phyloP scores from a whole-genome alignment of 2,113 vertebrate genomes.

The Strigops habroptila region DNA sequence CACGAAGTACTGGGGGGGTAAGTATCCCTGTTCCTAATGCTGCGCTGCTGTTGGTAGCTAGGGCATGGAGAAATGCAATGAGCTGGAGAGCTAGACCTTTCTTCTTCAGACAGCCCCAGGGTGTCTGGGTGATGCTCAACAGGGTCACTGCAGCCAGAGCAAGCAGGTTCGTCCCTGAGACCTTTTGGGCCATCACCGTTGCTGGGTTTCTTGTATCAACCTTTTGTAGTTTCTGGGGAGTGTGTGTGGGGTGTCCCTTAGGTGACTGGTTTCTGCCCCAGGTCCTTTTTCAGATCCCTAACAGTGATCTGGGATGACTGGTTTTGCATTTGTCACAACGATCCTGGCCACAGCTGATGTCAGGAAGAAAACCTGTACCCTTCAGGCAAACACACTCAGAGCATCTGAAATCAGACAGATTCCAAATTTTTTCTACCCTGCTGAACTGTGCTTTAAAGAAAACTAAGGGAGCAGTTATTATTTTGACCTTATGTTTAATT shows the following conservation, averaged over 20 bases:
- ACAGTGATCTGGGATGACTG: not conserved
- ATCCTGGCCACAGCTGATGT: not conserved
- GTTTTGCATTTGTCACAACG: not conserved
- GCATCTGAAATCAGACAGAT: not conserved
- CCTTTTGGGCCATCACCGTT: not conserved
- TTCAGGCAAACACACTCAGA: not conserved
- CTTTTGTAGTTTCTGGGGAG: not conserved
- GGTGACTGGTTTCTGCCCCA: not conserved
- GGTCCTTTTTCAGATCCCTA: not conserved
- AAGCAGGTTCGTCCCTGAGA: not conserved
- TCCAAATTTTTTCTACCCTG: not conserved
- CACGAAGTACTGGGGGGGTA: constrained; percentile 84
- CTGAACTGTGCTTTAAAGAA: not conserved
- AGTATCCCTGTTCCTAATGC: constrained; percentile 4
- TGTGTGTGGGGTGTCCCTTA: not conserved
- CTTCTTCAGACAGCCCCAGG: not conserved
- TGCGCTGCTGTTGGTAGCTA: not conserved
- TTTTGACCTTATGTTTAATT: not conserved
- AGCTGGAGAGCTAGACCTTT: not conserved
- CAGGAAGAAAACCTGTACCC: not conserved
- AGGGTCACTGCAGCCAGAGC: not conserved
- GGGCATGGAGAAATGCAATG: not conserved
- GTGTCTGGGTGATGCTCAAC: accelerated
- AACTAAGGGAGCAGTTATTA: not conserved
- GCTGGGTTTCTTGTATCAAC: not conserved